Evolutionary conservation across 2,888 invertebrate genomes (phyloP).

Genomic region (Eubasilissa splendida): DNA sequence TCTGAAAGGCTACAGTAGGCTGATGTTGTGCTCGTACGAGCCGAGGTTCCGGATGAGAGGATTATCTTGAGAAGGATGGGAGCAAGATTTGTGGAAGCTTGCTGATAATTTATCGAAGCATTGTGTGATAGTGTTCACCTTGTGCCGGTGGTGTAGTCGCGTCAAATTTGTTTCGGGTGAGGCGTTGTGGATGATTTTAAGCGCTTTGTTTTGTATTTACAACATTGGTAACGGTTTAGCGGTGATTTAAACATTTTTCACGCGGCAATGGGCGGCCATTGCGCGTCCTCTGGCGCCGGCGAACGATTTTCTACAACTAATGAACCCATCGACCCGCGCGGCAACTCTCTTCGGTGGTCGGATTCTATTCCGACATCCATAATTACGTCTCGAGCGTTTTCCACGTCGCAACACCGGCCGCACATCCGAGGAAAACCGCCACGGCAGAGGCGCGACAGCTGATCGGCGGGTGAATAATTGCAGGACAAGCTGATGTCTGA

Average conservation of each 20-base stretch:
- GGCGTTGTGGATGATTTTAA: too few relatives aligned
- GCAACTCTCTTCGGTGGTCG: conserved; percentile 23
- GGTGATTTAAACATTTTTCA: background rate
- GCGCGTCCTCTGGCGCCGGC: background rate
- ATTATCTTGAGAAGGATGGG: too few relatives aligned
- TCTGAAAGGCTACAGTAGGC: too few relatives aligned
- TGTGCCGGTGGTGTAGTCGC: too few relatives aligned
- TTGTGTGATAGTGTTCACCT: too few relatives aligned
- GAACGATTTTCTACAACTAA: conserved; percentile 12
- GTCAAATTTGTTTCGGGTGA: too few relatives aligned
- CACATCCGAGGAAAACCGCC: conserved; percentile 25
- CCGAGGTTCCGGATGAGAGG: too few relatives aligned
- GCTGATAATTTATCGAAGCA: too few relatives aligned
- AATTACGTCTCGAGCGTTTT: conserved; percentile 21
- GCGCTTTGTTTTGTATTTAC: too few relatives aligned
- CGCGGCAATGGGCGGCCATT: background rate
- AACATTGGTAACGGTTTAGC: background rate
- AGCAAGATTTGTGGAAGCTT: too few relatives aligned
- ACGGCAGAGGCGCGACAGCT: conserved; percentile 28
- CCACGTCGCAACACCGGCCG: conserved; percentile 2
- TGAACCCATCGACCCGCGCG: conserved; percentile 5
- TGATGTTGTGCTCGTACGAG: too few relatives aligned
- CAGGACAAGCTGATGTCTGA: background rate
- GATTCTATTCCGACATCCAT: conserved; percentile 4
- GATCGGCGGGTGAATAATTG: background rate